Evolutionary conservation across 2,113 vertebrate genomes (phyloP), one percentile per base, ranked within the genome.

Genomic region (Neodontobutis hainanensis): DNA sequence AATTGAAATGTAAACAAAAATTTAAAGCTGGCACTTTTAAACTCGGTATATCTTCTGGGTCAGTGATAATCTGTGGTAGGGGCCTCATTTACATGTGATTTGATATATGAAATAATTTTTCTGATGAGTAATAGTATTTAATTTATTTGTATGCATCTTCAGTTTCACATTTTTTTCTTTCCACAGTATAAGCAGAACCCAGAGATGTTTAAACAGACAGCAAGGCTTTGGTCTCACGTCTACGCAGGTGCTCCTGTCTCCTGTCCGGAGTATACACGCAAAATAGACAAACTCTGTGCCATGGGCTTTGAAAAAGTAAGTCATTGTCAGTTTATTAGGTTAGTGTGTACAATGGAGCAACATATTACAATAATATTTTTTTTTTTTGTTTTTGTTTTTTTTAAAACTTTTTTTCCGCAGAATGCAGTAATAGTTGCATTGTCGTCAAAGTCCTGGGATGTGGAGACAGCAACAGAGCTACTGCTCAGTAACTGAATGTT

Each of bases 141-240:
- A 53, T 34, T 55, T 63, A 19, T 38, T 43, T 2, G 9, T 14
- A 10, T 51, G 6, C 38, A 66, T 9, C 61, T 40, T 11, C 8
- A 4, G 11, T 72, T 50, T 65, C 19, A 27, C 12, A 45, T 38
- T 43, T 55, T 48, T 11, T 75, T 64, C 50, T 6, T 63, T 49
- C 1, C 48, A 2, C 89, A 99, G 97, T 99, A 98, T 92, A 99
- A 99, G 94, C 97, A 99, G 92, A 98, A 99, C 90, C 96, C 95
- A 85, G 97, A 99, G 94, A 99, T 99, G 97, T 99, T 99, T 92
- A 98, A 97, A 94, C 97, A 99, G 92, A 99, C 97, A 56, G 97
- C 97, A 85, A 95, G 95, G 70, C 96, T 99, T 82, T 99, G 97
- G 97, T 96, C 97, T 85, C 96, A 99, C 42, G 95, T 97, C 89